Evolutionary conservation across 2,113 vertebrate genomes (phyloP).

Genomic region (Lepidiolamprologus cunningtoni): DNA sequence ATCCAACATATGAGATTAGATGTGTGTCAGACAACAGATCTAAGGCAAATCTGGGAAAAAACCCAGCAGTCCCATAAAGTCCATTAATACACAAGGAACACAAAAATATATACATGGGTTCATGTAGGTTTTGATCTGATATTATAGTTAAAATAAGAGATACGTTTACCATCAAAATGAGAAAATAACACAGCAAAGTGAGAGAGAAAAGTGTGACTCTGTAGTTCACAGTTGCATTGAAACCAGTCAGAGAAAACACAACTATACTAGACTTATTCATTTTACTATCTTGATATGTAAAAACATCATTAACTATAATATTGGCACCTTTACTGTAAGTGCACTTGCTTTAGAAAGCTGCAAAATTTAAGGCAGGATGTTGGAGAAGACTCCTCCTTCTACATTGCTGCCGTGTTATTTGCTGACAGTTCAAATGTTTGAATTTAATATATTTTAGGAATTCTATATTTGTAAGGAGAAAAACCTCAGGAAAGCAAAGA

Average conservation of each 20-base stretch:
- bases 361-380: background rate
- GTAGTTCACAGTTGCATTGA: background rate
- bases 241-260: background rate
- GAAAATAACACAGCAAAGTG: background rate
- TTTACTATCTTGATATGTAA: background rate
- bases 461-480: background rate
- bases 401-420: background rate
- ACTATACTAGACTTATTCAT: background rate
- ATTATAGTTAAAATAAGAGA: slow-evolving; percentile 21
- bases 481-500: too few species aligned
- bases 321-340: background rate
- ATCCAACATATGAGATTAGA: background rate
- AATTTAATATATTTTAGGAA: background rate
- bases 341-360: background rate
- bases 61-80: background rate
- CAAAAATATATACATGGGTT: slow-evolving; percentile 11
- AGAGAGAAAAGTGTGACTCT: background rate
- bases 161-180: background rate
- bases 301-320: background rate
- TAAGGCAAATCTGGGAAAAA: slow-evolving; percentile 4
- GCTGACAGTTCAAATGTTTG: background rate
- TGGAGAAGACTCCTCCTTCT: background rate
- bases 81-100: background rate
- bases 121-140: background rate
- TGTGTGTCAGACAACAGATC: background rate